Conservation (phyloP, 2,113 vertebrate genomes). For the Actinemys pallida region DNA sequence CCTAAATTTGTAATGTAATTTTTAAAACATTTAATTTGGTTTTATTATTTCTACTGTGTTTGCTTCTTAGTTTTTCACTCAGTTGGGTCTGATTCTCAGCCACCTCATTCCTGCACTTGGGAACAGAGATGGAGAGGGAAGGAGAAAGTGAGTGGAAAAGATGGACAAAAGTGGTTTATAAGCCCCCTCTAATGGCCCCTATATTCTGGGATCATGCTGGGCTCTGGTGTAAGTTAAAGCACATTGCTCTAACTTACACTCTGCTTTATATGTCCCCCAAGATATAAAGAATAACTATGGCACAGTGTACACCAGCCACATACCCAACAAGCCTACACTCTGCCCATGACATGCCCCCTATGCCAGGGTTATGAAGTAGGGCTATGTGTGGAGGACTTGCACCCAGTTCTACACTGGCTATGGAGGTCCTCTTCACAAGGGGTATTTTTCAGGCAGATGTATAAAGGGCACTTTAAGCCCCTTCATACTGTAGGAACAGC, state of each 20-base stretch:
- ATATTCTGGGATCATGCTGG: not conserved
- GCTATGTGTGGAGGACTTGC: not conserved
- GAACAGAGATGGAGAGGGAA: not conserved
- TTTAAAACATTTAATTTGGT: not conserved
- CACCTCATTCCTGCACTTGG: not conserved
- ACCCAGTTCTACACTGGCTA: not conserved
- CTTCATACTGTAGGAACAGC: not conserved
- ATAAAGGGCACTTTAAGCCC: not conserved
- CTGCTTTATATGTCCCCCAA: not conserved
- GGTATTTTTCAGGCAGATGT: not conserved
- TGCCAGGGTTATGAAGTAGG: slow-evolving; percentile 11
- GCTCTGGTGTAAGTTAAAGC: not conserved
- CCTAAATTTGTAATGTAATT: not conserved
- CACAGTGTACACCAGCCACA: not conserved
- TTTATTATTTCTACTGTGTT: not conserved
- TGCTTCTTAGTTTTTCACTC: not conserved
- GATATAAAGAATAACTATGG: not conserved
- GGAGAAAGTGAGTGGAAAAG: not conserved
- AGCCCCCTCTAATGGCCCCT: not conserved
- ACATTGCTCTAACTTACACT: not conserved
- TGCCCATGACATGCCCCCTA: not conserved
- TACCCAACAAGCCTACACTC: not conserved
- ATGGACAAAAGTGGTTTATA: not conserved
- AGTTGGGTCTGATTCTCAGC: not conserved
- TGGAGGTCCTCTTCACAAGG: not conserved